Base-by-base conservation (phyloP, 2,113 vertebrate species). In the Anoplopoma fimbria region DNA sequence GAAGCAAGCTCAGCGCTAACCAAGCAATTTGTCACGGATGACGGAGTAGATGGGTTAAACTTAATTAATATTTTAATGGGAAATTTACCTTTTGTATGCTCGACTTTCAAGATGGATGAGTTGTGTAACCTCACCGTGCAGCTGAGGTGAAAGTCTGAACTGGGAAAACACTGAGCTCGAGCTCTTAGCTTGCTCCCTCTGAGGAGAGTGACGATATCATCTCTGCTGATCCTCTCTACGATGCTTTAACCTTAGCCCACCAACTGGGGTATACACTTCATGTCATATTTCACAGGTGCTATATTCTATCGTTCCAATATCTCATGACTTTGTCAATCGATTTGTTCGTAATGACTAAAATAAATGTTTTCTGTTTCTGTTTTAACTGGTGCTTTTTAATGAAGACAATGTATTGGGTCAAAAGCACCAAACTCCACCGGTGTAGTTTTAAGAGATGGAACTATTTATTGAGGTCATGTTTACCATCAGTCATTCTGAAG, bases 61-160 rank as follows among this genome's bases (percentile, higher is more conserved):
- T 87, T 89, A 90, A 92, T 92, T 90, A 87, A 72, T 76, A 82
- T 89, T 88, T 89, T 79, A 89, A 92, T 90, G 61, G 81, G 55
- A 81, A 84, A 75, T 82, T 25, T 84, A 86, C 77, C 87, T 90
- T 91, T 84, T 88, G 75, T 83, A 58, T 77, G 77, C 67, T 61
- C 9, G 17, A 81, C 75, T 85, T 83, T n/a, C 33, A 83, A 88
- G 90, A 91, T 87, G 77, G 83, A 90, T 72, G 88, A 90, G 70
- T 29, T 75, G 79, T 38, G 42, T 62, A 76, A 34, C 67, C 45
- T 78, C 31, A 19, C 13, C 55, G 64, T 65, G 79, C 29, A 82
- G 45, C 36, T 65, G 31, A 83, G 70, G 60, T 77, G n/a, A 31
- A 72, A 42, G 34, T 61, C 25, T 9, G 40, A 25, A 53, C 23